phyloP scores from a whole-genome alignment of 2,797 vertebrate species.

The Tinamus major region DNA sequence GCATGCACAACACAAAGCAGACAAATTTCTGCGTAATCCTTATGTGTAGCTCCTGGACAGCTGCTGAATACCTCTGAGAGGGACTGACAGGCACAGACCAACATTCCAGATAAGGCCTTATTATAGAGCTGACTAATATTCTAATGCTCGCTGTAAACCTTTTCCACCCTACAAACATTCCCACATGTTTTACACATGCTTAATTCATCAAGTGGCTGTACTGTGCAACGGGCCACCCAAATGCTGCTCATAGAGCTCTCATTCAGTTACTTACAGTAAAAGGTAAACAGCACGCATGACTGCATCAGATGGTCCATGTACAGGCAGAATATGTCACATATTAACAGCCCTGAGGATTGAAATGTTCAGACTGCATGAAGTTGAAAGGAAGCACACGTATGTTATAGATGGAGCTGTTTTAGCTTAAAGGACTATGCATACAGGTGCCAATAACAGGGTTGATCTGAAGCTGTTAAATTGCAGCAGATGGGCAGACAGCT shows the following conservation, averaged over 20 bases:
- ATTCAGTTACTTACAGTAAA: background rate
- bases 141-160: background rate
- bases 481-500: background rate
- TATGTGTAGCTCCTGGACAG: background rate
- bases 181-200: background rate
- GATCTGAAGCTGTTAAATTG: background rate
- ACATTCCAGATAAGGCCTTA: background rate
- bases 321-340: background rate
- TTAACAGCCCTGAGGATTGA: background rate
- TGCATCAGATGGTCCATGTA: background rate
- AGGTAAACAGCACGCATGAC: background rate
- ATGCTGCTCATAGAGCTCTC: background rate
- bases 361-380: background rate
- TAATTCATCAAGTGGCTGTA: background rate
- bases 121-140: background rate
- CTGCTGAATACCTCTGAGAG: background rate
- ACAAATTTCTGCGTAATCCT: background rate
- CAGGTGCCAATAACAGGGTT: background rate
- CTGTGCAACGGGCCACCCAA: background rate
- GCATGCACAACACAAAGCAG: background rate
- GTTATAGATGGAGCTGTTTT: background rate
- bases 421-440: background rate
- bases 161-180: background rate
- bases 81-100: background rate
- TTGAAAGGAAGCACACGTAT: accelerated